Evolutionary conservation across 2,888 invertebrate genomes (phyloP), one percentile per base, ranked within the genome.

Genomic region (Xestia c-nigrum): DNA sequence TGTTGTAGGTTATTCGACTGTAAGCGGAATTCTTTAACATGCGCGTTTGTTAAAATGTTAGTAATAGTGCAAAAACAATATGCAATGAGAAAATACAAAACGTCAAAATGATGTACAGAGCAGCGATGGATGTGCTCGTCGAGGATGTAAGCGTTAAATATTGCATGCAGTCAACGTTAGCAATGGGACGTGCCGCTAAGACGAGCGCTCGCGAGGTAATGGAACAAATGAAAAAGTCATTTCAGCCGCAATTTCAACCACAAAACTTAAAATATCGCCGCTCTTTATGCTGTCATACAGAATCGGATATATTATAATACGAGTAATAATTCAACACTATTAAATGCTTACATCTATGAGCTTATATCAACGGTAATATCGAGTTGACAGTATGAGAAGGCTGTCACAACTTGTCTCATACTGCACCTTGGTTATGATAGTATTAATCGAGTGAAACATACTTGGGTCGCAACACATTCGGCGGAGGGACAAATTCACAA

Each of bases 401-500:
- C 61, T 71, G 67, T 77, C 40, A 64, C 50, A 81, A 71, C 79
- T 59, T 5, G 57, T 77, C 74, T 87, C 70, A 75, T 74, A 80
- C 67, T 77, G 76, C 77, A 76, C 61, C 43, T 67, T 31, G 61
- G 76, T 61, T 69, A 73, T 70, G 52, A 83, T 74, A 67, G 38
- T 70, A 82, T 81, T 21, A 76, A 59, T 72, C 72, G 43, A 72
- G 73, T 81, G 43, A 78, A 83, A 98, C 98, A 97, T 97, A 99
- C 98, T 98, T 97, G 97, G 98, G 97, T 97, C 98, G 93, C 94
- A 97, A 94, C 95, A 98, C 97, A 94, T 98, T 97, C 77, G 97
- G 97, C 80, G 98, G 98, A 85, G 98, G 96, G 84, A 98, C 97
- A 80, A 99, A 97, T 93, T 98, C 99, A 94, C 99, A 99, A 78